Conservation (phyloP, 2,113 vertebrate genomes). For the Rhinolophus ferrumequinum region DNA sequence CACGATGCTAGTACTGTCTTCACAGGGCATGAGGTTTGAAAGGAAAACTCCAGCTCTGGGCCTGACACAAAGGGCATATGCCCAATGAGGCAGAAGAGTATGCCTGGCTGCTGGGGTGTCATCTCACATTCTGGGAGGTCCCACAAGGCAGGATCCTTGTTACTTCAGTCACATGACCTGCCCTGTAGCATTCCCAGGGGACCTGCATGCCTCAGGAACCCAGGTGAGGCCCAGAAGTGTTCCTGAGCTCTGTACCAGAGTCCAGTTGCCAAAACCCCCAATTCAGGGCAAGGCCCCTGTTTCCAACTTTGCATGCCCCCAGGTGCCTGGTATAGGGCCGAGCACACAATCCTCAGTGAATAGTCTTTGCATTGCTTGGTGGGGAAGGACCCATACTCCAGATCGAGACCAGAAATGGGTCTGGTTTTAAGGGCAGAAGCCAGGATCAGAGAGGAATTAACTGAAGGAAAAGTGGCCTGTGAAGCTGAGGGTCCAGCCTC, state of each 20-base stretch:
- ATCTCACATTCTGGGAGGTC: neutral
- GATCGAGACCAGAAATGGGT: neutral
- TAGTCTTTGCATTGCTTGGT: neutral
- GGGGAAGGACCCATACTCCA: neutral
- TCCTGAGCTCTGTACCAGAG: neutral
- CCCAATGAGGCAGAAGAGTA: neutral
- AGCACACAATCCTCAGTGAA: neutral
- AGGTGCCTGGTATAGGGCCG: too few relatives aligned
- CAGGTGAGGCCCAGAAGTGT: neutral
- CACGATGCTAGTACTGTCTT: neutral
- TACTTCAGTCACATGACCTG: neutral
- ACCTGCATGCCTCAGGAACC: neutral
- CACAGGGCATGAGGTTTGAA: neutral
- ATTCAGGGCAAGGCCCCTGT: neutral
- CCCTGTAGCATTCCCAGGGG: neutral
- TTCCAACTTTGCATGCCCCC: neutral
- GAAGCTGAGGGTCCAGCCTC: neutral
- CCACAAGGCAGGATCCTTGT: neutral
- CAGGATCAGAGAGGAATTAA: neutral
- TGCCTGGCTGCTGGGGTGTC: neutral
- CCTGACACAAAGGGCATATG: neutral
- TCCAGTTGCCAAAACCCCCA: too few relatives aligned
- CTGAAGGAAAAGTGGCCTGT: neutral
- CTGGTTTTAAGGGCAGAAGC: neutral
- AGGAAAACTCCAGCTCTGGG: neutral